Base-by-base conservation (phyloP, 2,797 vertebrate species). In the Lagocephalus sceleratus region DNA sequence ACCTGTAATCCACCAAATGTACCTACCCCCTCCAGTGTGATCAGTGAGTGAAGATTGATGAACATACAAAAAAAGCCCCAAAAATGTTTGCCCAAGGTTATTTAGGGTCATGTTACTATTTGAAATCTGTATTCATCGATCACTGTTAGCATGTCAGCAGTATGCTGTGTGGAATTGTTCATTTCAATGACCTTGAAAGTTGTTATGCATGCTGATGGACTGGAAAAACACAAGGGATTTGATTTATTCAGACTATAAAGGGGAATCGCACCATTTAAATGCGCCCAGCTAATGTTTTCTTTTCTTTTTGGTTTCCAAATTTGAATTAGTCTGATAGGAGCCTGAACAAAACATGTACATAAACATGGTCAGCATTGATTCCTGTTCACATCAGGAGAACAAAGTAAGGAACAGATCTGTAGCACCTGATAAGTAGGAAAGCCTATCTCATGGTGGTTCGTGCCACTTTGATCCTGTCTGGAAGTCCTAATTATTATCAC, bases 101-200 rank as follows among this genome's bases (percentile, higher is more conserved):
- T 29, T 29, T 29, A 5, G 26, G 66, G 62, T 78, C 59, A 60
- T 77, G 73, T 53, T n/a, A n/a, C n/a, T n/a, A n/a, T n/a, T n/a
- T 41, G 63, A 57, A 57, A 69, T 62, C 66, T 58, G 71, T 63
- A 54, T 61, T 51, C 54, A 53, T 57, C 10, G 62, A 35, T 51
- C 20, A 57, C 21, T 25, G 47, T 51, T 50, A 21, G 35, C 48
- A 59, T 53, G 46, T 57, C 50, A 52, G 62, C n/a, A 57, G 4
- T 20, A 39, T 51, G 59, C 65, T 53, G 63, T 6, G 19, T 41
- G 40, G 16, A 67, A 68, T 60, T 54, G 49, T 45, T 6, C 47
- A 67, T 40, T 60, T 25, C 22, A 45, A 41, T 20, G 19, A 54
- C 39, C 62, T 35, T 49, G 26, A 51, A 47, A 72, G 22, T 26